Conservation (phyloP, 2,888 invertebrate genomes). For the Tipula vernalis region DNA sequence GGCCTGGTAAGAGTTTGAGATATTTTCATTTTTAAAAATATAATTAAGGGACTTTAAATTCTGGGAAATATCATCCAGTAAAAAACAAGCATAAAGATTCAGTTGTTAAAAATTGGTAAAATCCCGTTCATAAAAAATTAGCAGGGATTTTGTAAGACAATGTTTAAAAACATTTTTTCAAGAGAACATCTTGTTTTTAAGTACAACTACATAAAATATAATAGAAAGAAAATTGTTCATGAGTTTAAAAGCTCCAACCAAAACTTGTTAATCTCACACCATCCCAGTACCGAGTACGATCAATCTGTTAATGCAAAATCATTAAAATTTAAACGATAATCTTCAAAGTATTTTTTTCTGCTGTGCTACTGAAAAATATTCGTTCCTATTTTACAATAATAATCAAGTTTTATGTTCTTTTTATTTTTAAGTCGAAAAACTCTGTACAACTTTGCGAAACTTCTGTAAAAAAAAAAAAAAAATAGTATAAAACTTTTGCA, state of each 20-base stretch:
- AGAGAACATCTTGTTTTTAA: not conserved
- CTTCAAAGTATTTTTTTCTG: not conserved
- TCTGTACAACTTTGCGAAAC: not conserved
- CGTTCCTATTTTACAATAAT: not conserved
- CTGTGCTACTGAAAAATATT: not conserved
- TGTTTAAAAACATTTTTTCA: not conserved
- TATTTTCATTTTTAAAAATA: too few relatives aligned
- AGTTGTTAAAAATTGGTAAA: too few relatives aligned
- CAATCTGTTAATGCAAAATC: not conserved
- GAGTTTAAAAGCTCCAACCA: not conserved
- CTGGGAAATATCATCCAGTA: too few relatives aligned
- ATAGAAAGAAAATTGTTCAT: not conserved
- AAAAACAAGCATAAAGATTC: too few relatives aligned
- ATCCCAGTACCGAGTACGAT: not conserved
- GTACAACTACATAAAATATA: not conserved
- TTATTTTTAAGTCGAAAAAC: not conserved
- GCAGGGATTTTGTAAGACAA: not conserved
- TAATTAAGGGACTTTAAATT: too few relatives aligned
- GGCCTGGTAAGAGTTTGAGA: too few relatives aligned
- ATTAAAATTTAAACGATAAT: not conserved
- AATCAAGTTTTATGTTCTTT: not conserved
- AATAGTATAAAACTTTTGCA: not conserved
- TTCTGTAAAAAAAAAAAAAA: not conserved
- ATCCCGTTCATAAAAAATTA: too few relatives aligned
- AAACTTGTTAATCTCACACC: not conserved